Base-by-base conservation (phyloP, 1,140 invertebrate genomes). In the Bathynomus jamesi region DNA sequence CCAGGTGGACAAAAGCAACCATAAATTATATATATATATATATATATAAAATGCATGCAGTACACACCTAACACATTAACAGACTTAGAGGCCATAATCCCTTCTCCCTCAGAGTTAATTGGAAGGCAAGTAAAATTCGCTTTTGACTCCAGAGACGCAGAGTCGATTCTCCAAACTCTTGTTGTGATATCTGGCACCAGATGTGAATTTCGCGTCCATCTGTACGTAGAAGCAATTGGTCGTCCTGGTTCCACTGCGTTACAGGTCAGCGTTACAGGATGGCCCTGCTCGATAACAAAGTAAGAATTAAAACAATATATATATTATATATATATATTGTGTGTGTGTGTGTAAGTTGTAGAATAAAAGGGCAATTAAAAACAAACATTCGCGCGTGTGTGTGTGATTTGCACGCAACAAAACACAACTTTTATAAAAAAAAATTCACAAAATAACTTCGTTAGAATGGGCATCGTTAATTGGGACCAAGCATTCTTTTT, bases 81-180 rank as follows among this genome's bases (percentile, higher is more conserved):
- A 78, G 86, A 86, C 25, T 88, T 86, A 24, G 86, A 87, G 3
- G 89, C 91, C 8, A 87, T 83, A 61, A 87, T 85, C 3, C 92
- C 91, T 74, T 88, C 87, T 0, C 93, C 93, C 3, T 91, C 92
- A 27, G 89, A 87, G 80, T 93, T 95, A 78, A 87, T 86, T 0
- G 91, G 92, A 70, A 89, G 85, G 79, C 93, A 96, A 0, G 91
- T 91, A 83, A 93, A 94, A 83, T 93, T 94, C 74, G 90, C 89
- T 61, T 90, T 85, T 30, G 89, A 91, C 79, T 92, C 89, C 31
- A 95, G 82, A 25, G 89, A 89, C 5, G 92, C 91, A 0, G 90
- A 89, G 62, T 90, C 87, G 63, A 94, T 90, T 30, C 87, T 90
- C 85, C 89, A 90, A 73, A 89, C 87, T 60, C 87, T 84, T 11